Base-by-base conservation (phyloP, 1,140 invertebrate genomes). In the Galleria mellonella region DNA sequence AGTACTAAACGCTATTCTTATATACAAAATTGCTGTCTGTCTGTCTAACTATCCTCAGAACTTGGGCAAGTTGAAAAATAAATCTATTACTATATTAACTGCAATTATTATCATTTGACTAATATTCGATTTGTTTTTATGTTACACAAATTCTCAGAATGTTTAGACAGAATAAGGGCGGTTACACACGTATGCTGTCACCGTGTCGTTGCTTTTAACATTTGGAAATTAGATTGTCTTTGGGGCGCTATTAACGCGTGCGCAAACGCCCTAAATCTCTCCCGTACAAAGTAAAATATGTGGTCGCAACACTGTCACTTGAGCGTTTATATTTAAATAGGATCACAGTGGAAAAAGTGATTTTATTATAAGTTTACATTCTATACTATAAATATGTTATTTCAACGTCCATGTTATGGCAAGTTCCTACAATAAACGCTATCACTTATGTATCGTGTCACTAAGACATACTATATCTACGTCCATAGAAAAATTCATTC, bases 261-360 rank as follows among this genome's bases (percentile, higher is more conserved):
- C 10, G 15, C 17, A 33, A 32, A 32, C 31, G 41, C 41, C 31
- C 35, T 17, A 27, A 51, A 38, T 48, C 37, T 52, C 23, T 54
- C 51, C 50, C 55, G 57, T 51, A 57, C 41, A 62, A 70, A 69
- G 54, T 41, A 4, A 72, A 65, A 72, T 42, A 40, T 46, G 57
- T 72, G 72, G 71, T 74, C 72, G 73, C 66, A 60, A 73, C 69
- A 69, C 51, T 64, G 68, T 77, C 72, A 68, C 57, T 83, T 81
- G 78, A 83, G 82, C 82, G 67, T 47, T 82, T 72, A 78, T 54
- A 69, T 73, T 79, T 79, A 82, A 77, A 72, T 79, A 83, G 78
- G 82, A 85, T 85, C 82, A 85, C 82, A 85, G 82, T 85, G 82
- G 79, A 85, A 76, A 81, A 74, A 82, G 82, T 85, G 82, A 85